phyloP scores from a whole-genome alignment of 2,113 vertebrate genomes.

The Chrysemys picta region DNA sequence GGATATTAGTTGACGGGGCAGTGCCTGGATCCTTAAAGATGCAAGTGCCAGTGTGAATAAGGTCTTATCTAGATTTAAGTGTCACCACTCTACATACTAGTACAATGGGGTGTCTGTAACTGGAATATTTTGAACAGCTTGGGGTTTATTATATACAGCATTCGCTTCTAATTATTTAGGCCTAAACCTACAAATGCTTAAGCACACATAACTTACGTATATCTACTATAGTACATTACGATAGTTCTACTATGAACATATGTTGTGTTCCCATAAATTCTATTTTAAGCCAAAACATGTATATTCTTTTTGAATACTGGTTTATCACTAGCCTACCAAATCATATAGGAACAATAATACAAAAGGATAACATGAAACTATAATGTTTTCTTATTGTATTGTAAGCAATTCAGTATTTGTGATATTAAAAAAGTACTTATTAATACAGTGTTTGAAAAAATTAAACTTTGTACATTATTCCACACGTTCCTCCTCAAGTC shows the following conservation, averaged over 20 bases:
- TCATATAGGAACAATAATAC: not conserved
- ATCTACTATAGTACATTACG: not conserved
- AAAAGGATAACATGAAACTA: not conserved
- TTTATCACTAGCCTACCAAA: not conserved
- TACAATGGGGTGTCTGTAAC: not conserved
- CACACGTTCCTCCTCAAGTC: not conserved
- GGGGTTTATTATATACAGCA: rapidly evolving
- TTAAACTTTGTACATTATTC: not conserved
- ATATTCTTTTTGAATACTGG: not conserved
- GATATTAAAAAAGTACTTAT: not conserved
- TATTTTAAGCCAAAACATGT: not conserved
- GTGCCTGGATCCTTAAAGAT: not conserved
- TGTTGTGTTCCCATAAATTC: too few relatives aligned
- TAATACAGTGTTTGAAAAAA: not conserved
- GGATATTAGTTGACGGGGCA: not conserved
- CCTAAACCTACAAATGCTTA: not conserved
- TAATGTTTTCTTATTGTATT: not conserved
- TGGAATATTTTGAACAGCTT: too few relatives aligned
- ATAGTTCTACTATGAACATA: not conserved
- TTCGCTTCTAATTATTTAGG: not conserved
- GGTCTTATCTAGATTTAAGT: not conserved
- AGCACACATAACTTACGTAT: not conserved
- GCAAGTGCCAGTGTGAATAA: not conserved
- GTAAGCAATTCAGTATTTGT: not conserved
- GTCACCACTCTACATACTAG: not conserved